These are phyloP conservation scores for Hippolais icterina DNA, from an alignment of 2,113 vertebrate genomes.

Conservation along the genomic window DNA sequence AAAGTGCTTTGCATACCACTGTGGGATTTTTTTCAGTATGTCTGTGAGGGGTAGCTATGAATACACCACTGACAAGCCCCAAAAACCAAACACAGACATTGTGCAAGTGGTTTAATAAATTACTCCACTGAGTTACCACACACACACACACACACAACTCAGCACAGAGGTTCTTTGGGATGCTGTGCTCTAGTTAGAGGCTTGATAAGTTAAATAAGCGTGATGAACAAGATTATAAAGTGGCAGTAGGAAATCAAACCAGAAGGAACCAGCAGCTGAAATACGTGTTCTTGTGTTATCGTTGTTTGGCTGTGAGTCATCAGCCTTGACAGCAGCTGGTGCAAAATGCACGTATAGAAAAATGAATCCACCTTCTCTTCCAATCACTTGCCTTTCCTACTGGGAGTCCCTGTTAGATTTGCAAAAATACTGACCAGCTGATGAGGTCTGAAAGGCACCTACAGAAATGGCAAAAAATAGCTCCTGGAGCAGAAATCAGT, in stretches of 20 bases:
- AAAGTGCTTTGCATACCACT: not conserved
- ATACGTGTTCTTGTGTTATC: not conserved
- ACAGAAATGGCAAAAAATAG: not conserved
- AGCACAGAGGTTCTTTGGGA: not conserved
- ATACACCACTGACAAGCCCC: not conserved
- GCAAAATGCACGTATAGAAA: not conserved
- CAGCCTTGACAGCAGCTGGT: not conserved
- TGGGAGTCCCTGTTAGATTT: constrained; percentile 25
- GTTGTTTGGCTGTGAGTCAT: not conserved
- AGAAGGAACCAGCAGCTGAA: not conserved
- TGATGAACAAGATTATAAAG: not conserved
- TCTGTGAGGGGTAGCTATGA: not conserved
- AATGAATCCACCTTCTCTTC: not conserved
- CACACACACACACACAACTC: not conserved
- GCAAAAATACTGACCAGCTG: not conserved
- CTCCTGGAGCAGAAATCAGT: not conserved
- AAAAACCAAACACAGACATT: not conserved
- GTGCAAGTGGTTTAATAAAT: not conserved
- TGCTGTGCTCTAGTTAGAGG: not conserved
- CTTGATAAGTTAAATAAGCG: not conserved
- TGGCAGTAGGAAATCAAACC: not conserved
- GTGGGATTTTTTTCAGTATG: not conserved
- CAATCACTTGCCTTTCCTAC: not conserved
- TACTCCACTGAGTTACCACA: not conserved
- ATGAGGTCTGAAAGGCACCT: not conserved